phyloP scores from a whole-genome alignment of 2,888 invertebrate species.

The Erpobdella octoculata region DNA sequence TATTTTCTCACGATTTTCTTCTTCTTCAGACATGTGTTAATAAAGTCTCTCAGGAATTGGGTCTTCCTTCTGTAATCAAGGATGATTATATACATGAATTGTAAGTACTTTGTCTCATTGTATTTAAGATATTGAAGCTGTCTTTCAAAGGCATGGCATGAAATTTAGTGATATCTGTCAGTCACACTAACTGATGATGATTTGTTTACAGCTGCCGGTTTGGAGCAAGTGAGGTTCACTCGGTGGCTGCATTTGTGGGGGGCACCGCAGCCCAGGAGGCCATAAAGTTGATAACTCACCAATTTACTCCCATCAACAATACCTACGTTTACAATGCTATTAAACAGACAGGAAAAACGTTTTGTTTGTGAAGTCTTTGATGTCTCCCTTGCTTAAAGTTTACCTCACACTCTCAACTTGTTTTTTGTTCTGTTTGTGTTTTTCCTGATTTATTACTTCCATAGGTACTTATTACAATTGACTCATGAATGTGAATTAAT shows the following conservation, averaged over 20 bases:
- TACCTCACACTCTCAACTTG: no score
- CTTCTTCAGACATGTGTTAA: constrained; percentile 56
- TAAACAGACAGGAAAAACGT: constrained; percentile 62
- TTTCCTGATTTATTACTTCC: no score
- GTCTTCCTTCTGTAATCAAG: constrained; percentile 67
- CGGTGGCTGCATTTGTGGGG: constrained; percentile 81
- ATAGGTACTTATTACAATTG: no score
- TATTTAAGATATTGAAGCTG: neutral
- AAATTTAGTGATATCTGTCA: neutral
- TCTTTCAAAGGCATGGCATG: neutral
- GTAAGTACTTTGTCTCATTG: constrained; percentile 44
- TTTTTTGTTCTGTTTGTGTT: no score
- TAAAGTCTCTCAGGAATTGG: constrained; percentile 77
- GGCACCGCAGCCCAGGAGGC: constrained; percentile 92
- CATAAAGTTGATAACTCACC: constrained; percentile 86
- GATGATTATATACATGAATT: constrained; percentile 92
- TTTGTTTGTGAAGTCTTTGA: constrained; percentile 44
- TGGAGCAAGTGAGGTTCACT: constrained; percentile 87
- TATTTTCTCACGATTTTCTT: no score
- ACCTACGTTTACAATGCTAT: constrained; percentile 91
- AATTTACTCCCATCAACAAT: constrained; percentile 91
- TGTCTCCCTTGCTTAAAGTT: no score
- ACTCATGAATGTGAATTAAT: no score
- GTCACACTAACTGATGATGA: neutral
- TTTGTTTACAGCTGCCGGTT: constrained; percentile 60